A percentile compares a stretch with the other conserved stretches of the same genome.
Conservation (phyloP, 2,113 vertebrate species). For the Misgurnus mizolepis region DNA sequence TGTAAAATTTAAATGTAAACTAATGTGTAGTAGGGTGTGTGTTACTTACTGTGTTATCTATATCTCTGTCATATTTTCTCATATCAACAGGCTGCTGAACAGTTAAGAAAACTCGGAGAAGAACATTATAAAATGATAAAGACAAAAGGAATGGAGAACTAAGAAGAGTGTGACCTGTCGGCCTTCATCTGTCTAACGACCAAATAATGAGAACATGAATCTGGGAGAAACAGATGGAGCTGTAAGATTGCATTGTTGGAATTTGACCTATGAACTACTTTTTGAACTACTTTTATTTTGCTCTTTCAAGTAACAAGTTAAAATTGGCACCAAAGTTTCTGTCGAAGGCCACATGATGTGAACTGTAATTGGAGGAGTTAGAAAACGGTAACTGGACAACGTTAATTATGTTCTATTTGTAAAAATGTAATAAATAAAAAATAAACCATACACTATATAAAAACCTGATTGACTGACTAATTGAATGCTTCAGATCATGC, state of each 20-base stretch:
- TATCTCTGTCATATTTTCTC: background rate
- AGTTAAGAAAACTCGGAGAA: conserved; percentile 49
- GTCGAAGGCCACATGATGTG: background rate
- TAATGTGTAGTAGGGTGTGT: too few species aligned
- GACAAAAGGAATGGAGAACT: conserved; percentile 8
- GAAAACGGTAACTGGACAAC: too few species aligned
- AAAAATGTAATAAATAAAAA: too few species aligned
- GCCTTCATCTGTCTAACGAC: background rate
- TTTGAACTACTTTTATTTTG: background rate
- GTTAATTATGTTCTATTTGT: too few species aligned
- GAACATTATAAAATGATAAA: conserved; percentile 52
- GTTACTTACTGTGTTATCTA: background rate
- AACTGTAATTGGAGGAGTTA: background rate
- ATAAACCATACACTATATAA: too few species aligned
- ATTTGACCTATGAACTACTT: background rate
- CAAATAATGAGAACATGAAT: conserved; percentile 34
- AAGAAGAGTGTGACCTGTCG: background rate
- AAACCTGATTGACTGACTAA: too few species aligned
- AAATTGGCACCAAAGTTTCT: conserved; percentile 4
- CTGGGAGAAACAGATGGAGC: conserved; percentile 29
- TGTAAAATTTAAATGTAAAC: too few species aligned
- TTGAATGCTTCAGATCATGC: too few species aligned
- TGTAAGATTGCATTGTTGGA: background rate
- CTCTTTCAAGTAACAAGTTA: background rate
- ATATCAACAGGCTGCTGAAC: conserved; percentile 53